phyloP scores from a whole-genome alignment of 2,113 vertebrate species.

The Nycticorax nycticorax region DNA sequence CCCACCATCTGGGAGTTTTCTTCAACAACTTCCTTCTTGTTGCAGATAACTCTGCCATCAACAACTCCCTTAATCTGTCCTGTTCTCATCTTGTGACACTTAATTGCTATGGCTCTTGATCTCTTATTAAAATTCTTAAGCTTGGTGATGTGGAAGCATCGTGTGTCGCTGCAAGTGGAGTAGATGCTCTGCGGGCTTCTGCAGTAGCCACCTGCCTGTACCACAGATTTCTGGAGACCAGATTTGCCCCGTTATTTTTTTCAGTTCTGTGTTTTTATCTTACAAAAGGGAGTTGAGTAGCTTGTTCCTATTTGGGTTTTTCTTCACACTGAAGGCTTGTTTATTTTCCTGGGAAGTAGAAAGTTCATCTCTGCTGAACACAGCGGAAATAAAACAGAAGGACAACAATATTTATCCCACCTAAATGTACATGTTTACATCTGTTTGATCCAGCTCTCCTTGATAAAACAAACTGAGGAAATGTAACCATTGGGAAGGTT shows the following conservation, averaged over 20 bases:
- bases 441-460: not conserved
- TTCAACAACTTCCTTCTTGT: not conserved
- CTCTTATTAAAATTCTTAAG: slow-evolving; percentile 9
- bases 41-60: not conserved
- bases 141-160: not conserved
- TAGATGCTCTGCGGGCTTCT: not conserved
- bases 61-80: slow-evolving; percentile 14
- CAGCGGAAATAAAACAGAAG: not conserved
- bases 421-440: not conserved
- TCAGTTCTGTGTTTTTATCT: not conserved
- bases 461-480: not conserved
- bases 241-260: not conserved
- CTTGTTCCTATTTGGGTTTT: not conserved
- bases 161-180: not conserved
- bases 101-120: slow-evolving; percentile 3
- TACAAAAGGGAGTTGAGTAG: not conserved
- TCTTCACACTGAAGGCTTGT: not conserved
- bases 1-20: not conserved
- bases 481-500: not conserved
- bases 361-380: not conserved
- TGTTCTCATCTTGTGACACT: not conserved
- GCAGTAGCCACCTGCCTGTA: not conserved
- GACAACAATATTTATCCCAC: not conserved
- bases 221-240: not conserved
- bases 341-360: not conserved